Base-by-base conservation (phyloP, 2,888 invertebrate genomes). In the Drosophila testacea region DNA sequence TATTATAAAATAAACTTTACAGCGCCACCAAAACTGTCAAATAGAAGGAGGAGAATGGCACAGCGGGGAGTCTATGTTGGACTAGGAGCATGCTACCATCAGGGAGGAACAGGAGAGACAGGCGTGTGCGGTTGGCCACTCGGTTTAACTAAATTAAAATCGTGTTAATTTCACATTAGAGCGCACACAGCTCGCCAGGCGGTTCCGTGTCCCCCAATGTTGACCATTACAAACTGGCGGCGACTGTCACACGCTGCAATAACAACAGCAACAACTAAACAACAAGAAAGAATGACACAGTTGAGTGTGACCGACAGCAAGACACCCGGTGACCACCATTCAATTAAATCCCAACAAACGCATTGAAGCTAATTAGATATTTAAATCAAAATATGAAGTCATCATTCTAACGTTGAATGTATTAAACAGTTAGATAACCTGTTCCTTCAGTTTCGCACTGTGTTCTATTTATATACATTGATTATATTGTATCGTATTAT, bases 121-220 rank as follows among this genome's bases (percentile, higher is more conserved):
- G 59, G 36, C 69, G 60, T 69, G 69, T 68, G 76, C 62, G 83
- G 82, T 81, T 81, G 84, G 88, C 89, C 89, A 84, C 88, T 87
- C 83, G 83, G 83, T 87, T 84, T 89, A 84, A 84, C 83, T 84
- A 84, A 84, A 86, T 89, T 89, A 89, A 86, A 86, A 89, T 88
- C 88, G 85, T 86, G 85, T 89, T 86, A 89, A 86, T 89, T 89
- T 86, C 86, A 86, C 89, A 86, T 86, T 89, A 85, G 89, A 88
- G 88, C 85, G 83, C 78, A 85, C 88, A 78, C 78, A 86, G 72
- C 80, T 46, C 67, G 63, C 52, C 59, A 44, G 56, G 47, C 74
- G 66, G 41, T 9, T n/a, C 59, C 36, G 44, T 47, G 57, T 84
- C 82, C 89, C 84, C 78, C 46, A 73, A 69, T 73, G 77, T 50